A percentile compares a stretch with the other conserved stretches of the same genome.
phyloP scores from a whole-genome alignment of 2,888 invertebrate genomes.

The Tortrix viridana region DNA sequence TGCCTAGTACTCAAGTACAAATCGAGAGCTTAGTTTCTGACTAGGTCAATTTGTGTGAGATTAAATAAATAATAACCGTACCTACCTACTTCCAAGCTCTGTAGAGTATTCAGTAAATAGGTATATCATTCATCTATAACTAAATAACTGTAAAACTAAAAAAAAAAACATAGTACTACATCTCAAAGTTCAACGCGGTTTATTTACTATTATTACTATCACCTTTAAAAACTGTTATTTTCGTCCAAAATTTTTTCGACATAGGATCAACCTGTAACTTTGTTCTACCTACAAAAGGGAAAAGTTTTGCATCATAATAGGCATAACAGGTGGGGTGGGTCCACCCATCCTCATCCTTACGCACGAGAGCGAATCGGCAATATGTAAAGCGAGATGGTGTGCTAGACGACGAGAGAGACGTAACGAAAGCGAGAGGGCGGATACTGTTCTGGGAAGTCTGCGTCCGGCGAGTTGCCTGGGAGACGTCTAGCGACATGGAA shows the following conservation, averaged over 20 bases:
- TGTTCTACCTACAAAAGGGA: conserved; percentile 45
- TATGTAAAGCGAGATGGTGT: conserved; percentile 45
- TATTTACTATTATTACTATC: too few species aligned
- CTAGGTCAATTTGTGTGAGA: too few species aligned
- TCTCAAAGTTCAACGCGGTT: too few species aligned
- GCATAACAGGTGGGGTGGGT: conserved; percentile 63
- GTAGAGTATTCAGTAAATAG: too few species aligned
- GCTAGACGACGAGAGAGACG: not conserved
- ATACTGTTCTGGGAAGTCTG: conserved; percentile 56
- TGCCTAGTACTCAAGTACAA: too few species aligned
- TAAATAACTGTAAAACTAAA: too few species aligned
- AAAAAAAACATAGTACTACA: too few species aligned
- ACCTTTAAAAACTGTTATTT: not conserved
- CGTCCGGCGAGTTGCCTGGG: conserved; percentile 76
- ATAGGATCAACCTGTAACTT: conserved; percentile 45
- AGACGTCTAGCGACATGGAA: conserved; percentile 79
- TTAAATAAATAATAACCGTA: too few species aligned
- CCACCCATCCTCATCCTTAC: conserved; percentile 40
- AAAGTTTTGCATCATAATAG: conserved; percentile 62
- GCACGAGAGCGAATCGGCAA: conserved; percentile 46
- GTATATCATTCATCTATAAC: too few species aligned
- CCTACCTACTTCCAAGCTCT: too few species aligned
- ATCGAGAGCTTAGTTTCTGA: too few species aligned
- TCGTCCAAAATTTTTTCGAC: not conserved
- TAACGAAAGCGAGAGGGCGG: conserved; percentile 43